These are phyloP conservation scores for Chymomyza caudatula DNA, from an alignment of 2,888 invertebrate genomes.

Conservation along the genomic window DNA sequence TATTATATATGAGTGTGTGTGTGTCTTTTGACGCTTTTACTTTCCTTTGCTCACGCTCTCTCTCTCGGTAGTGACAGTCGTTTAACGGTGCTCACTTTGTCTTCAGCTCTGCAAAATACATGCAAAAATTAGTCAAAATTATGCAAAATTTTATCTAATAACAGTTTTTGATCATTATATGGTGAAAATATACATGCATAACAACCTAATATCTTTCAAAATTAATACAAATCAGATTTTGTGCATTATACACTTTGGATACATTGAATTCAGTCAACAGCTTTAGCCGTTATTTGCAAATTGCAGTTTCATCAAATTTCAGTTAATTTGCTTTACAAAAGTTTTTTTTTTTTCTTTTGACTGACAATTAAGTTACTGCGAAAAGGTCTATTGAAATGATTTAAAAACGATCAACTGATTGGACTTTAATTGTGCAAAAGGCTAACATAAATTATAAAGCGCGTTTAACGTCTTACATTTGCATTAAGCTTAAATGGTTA, in stretches of 20 bases:
- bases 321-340: background rate
- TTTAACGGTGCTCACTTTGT: conserved; percentile 30
- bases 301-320: background rate
- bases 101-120: conserved; percentile 37
- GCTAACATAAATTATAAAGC: background rate
- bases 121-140: conserved; percentile 31
- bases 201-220: background rate
- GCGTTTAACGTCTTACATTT: background rate
- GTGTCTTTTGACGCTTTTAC: background rate
- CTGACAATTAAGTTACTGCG: background rate
- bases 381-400: background rate
- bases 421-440: background rate
- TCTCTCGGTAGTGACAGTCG: background rate
- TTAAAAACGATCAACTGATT: background rate
- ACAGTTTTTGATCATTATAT: conserved; percentile 36
- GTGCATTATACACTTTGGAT: background rate
- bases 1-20: background rate
- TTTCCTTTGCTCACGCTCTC: background rate
- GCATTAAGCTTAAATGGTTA: background rate
- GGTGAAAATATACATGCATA: conserved; percentile 32
- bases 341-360: too few relatives aligned
- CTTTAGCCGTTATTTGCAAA: background rate
- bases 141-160: conserved; percentile 39
- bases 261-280: background rate
- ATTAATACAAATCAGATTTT: background rate